A percentile compares a stretch with the other conserved stretches of the same genome.
Evolutionary conservation across 2,888 invertebrate species (phyloP).

Genomic region (Caenorhabditis panamensis): DNA sequence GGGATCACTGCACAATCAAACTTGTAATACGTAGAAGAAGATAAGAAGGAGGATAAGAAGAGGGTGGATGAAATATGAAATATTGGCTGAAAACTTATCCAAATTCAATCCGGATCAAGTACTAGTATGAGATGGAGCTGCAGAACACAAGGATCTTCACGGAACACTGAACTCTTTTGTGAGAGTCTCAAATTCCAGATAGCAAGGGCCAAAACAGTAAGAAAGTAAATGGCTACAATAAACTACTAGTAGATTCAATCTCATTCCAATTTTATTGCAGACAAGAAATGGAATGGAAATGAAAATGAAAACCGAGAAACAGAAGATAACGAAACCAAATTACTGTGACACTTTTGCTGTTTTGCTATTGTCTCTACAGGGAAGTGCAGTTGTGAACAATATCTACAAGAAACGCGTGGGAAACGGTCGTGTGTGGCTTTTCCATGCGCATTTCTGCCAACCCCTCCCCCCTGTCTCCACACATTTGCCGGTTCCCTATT

Average conservation of each 20-base stretch:
- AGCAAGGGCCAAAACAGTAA: neutral
- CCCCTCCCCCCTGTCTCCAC: neutral
- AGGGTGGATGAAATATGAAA: neutral
- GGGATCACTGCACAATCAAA: neutral
- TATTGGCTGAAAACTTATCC: no score
- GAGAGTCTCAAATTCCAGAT: slow-evolving; percentile 1
- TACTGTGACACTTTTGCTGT: neutral
- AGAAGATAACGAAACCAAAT: neutral
- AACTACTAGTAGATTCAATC: neutral
- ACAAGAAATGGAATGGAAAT: neutral
- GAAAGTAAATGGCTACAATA: slow-evolving; percentile 1
- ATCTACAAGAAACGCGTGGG: slow-evolving; percentile 12
- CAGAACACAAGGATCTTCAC: neutral
- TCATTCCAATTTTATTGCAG: neutral
- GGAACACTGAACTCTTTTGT: neutral
- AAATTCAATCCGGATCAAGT: slow-evolving; percentile 1
- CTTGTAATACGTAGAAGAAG: slow-evolving; percentile 2
- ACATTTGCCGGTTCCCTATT: slow-evolving; percentile 13
- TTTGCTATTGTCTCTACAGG: slow-evolving; percentile 12
- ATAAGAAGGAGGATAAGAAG: slow-evolving; percentile 1
- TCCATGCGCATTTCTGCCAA: neutral
- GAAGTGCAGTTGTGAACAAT: neutral
- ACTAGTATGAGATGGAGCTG: neutral
- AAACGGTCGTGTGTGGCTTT: neutral
- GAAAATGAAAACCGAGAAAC: neutral